These are phyloP conservation scores for Sarcophaga caerulescens DNA, from an alignment of 2,888 invertebrate species.

Conservation along the genomic window DNA sequence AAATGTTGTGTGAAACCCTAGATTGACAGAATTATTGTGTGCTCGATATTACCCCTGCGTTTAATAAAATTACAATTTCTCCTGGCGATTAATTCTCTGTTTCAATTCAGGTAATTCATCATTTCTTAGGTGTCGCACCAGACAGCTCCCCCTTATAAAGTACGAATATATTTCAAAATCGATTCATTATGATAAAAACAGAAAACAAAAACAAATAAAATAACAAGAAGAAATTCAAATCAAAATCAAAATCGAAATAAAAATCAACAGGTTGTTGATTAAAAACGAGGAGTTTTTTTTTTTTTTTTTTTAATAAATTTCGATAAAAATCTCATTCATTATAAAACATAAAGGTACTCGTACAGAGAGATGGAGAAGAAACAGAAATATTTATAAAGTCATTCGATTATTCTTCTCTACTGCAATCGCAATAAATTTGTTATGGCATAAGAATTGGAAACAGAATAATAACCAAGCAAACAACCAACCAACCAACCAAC, in stretches of 20 bases:
- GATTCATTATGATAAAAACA: background rate
- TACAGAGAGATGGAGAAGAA: background rate
- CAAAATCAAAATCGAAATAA: background rate
- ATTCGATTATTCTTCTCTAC: background rate
- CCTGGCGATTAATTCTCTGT: background rate
- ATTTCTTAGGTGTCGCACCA: background rate
- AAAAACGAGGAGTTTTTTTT: background rate
- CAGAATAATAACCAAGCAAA: conserved; percentile 11
- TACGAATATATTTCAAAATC: background rate
- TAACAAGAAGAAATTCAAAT: background rate
- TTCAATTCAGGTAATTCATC: conserved; percentile 15
- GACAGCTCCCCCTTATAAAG: background rate
- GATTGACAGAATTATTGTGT: background rate
- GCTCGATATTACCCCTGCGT: background rate
- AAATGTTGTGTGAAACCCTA: background rate
- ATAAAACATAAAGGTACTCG: background rate
- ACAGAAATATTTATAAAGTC: background rate
- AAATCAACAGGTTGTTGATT: conserved; percentile 42
- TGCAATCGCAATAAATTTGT: conserved; percentile 8
- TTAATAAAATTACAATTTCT: background rate
- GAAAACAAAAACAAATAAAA: background rate
- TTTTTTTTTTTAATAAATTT: background rate
- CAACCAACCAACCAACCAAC: background rate
- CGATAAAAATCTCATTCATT: conserved; percentile 8
- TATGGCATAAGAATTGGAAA: background rate